phyloP scores from a whole-genome alignment of 1,140 invertebrate genomes.

The Drosophila arizonae region DNA sequence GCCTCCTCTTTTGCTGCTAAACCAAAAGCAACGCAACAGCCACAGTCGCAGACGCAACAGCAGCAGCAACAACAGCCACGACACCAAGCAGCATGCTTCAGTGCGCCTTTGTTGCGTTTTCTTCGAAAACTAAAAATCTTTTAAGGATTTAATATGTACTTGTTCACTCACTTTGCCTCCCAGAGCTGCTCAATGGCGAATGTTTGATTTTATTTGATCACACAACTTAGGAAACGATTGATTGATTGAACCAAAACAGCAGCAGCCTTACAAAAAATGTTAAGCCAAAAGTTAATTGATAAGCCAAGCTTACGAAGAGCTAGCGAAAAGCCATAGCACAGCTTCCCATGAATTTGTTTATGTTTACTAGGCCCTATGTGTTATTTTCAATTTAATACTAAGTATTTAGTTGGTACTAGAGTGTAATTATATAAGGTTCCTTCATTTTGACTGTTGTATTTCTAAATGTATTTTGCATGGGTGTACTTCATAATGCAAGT shows the following conservation, averaged over 20 bases:
- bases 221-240: slow-evolving; percentile 25
- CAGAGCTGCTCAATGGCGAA: slow-evolving; percentile 41
- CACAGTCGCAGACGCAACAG: slow-evolving; percentile 17
- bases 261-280: slow-evolving; percentile 71
- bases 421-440: slow-evolving; percentile 34
- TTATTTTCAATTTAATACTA: slow-evolving; percentile 31
- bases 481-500: slow-evolving; percentile 46
- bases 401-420: slow-evolving; percentile 38
- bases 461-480: slow-evolving; percentile 47
- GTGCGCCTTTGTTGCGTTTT: slow-evolving; percentile 60
- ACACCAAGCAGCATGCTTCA: slow-evolving; percentile 53
- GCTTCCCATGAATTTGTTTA: slow-evolving; percentile 72
- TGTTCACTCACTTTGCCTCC: slow-evolving; percentile 39
- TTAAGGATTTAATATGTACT: slow-evolving; percentile 49
- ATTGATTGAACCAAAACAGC: slow-evolving; percentile 34
- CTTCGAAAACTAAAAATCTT: slow-evolving; percentile 76
- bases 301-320: slow-evolving; percentile 72
- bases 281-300: slow-evolving; percentile 76
- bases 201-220: slow-evolving; percentile 16
- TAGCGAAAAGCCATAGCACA: slow-evolving; percentile 57
- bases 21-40: slow-evolving; percentile 43
- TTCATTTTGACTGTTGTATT: slow-evolving; percentile 52
- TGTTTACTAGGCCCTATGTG: slow-evolving; percentile 32
- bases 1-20: slow-evolving; percentile 71
- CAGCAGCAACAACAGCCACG: slow-evolving; percentile 24